Evolutionary conservation across 2,888 invertebrate genomes (phyloP).

Genomic region (Calameuta idolon): DNA sequence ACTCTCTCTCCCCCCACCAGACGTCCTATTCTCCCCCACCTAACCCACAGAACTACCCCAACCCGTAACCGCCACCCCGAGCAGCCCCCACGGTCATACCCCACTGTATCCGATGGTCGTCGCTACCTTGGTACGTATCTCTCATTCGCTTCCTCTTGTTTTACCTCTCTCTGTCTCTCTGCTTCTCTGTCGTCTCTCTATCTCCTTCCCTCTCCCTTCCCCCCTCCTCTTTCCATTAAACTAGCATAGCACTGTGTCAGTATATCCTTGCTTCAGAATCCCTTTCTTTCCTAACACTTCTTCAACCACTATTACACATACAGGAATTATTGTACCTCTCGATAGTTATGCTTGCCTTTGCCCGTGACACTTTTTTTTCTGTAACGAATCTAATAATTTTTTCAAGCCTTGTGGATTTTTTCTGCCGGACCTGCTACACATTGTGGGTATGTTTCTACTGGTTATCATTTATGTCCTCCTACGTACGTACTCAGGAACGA

Average conservation of each 20-base stretch:
- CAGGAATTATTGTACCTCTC: neutral
- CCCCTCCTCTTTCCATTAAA: neutral
- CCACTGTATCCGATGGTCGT: neutral
- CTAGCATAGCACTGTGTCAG: neutral
- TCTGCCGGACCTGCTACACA: neutral
- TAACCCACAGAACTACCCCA: neutral
- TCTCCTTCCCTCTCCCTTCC: too few relatives aligned
- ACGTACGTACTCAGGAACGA: neutral
- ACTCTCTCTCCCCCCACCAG: constrained; percentile 46
- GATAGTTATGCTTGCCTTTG: neutral
- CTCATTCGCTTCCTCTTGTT: neutral
- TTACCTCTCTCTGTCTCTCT: neutral
- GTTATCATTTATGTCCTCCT: neutral
- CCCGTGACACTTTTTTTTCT: too few relatives aligned
- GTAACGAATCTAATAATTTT: neutral
- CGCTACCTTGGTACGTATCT: neutral
- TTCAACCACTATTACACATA: neutral
- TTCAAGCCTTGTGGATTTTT: neutral
- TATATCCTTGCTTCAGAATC: neutral
- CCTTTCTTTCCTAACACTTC: neutral
- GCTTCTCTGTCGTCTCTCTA: neutral
- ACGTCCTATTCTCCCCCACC: neutral
- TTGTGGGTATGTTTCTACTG: neutral
- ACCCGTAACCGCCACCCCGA: neutral
- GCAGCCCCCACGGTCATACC: neutral